Evolutionary conservation across 2,113 vertebrate species (phyloP), one percentile per base, ranked within the genome.

Genomic region (Coreoperca whiteheadi): DNA sequence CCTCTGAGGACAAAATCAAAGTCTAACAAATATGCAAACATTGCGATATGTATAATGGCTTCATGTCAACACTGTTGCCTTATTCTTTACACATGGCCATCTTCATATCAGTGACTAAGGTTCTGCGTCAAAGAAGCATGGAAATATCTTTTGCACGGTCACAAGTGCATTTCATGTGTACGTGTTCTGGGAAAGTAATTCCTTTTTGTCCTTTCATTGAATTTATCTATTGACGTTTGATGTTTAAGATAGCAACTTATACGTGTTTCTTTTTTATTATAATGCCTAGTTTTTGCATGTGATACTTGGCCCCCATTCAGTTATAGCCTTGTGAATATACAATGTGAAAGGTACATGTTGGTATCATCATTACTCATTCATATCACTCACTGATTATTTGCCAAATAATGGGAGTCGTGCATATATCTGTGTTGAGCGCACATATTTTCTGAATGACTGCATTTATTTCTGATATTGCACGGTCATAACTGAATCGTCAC

Each of bases 61-160:
- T 32, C 12, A 21, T 73, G 67, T 69, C 41, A 69, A 12, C 18
- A 57, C 15, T 32, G 20, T 53, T 80, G 32, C 5, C 54, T 63
- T 21, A 8, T n/a, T 69, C 39, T 43, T 53, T 46, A 28, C 20
- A 20, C 43, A 15, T 32, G 25, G 11, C 16, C 3, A 20, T 59
- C 43, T 46, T 81, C 25, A 50, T 0, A 1, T 25, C 54, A 43
- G 4, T 32, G 25, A 41, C 34, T 23, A 53, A 50, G 21, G 18
- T 30, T 51, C 48, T 21, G n/a, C 8, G 14, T 81, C 57, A 81
- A 16, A 83, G 53, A 30, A 72, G 14, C 37, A 57, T 41, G 23
- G 10, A 30, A 43, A 32, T 37, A 18, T 20, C 16, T 79, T 28
- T 51, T 28, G 37, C 37, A 39, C 8, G 28, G 32, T 39, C 37